phyloP scores from a whole-genome alignment of 1,140 invertebrate species.

The Aphaenogaster floridana region DNA sequence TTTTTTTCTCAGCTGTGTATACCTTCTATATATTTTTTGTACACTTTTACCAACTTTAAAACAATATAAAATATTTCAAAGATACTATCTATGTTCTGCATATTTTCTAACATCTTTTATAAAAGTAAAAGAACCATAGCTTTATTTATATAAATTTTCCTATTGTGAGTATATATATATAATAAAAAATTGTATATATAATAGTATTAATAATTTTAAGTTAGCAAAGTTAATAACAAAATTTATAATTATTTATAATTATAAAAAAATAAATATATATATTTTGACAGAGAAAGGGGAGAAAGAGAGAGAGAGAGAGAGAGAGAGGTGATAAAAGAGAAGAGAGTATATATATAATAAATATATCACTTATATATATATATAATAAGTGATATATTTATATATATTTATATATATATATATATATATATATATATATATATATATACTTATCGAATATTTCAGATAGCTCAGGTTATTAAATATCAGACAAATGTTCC shows the following conservation, averaged over 20 bases:
- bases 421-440: too few relatives aligned
- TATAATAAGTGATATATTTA: too few relatives aligned
- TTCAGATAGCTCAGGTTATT: not conserved
- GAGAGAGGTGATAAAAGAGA: not conserved
- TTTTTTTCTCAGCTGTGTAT: not conserved
- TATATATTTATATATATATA: too few relatives aligned
- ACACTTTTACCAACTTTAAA: not conserved
- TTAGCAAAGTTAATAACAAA: not conserved
- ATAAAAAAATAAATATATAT: not conserved
- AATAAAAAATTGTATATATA: not conserved
- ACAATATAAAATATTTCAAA: not conserved
- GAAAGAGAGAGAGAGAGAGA: not conserved
- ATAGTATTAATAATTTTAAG: slow-evolving; percentile 13
- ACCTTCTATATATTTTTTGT: not conserved
- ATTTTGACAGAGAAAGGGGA: too few relatives aligned
- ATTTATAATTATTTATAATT: slow-evolving; percentile 10
- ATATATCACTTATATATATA: too few relatives aligned
- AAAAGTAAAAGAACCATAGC: not conserved
- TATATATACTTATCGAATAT: not conserved
- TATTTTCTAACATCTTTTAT: not conserved
- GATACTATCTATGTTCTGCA: too few relatives aligned
- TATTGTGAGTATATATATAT: not conserved
- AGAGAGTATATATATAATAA: not conserved
- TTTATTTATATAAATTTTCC: not conserved
- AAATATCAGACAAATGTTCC: not conserved